Evolutionary conservation across 2,888 invertebrate genomes (phyloP).

Genomic region (Sinopyrophorus schimmeli): DNA sequence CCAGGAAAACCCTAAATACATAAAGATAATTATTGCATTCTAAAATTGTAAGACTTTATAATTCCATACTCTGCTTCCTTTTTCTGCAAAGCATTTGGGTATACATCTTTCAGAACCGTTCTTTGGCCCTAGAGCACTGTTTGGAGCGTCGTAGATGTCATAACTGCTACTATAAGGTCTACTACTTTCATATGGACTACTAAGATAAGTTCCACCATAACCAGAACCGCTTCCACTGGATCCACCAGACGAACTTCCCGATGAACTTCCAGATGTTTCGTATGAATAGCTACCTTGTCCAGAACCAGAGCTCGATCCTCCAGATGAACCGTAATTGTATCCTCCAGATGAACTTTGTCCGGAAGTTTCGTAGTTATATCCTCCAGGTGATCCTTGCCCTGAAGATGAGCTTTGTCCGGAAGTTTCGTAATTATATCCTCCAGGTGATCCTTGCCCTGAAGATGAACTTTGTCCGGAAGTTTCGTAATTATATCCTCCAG

Average conservation of each 20-base stretch:
- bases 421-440: background rate
- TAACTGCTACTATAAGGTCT: constrained; percentile 56
- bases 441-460: background rate
- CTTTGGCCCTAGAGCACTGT: constrained; percentile 53
- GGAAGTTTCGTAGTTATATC: constrained; percentile 5
- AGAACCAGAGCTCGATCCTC: constrained; percentile 1
- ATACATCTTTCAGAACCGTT: constrained; percentile 70
- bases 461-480: constrained; percentile 1
- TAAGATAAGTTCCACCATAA: constrained; percentile 40
- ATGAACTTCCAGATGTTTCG: background rate
- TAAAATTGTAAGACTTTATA: background rate
- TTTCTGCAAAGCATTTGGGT: constrained; percentile 88
- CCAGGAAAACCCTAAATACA: constrained; percentile 77
- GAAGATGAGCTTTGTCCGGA: background rate
- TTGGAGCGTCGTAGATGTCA: constrained; percentile 56
- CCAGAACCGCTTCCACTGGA: constrained; percentile 49
- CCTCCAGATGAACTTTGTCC: constrained; percentile 3
- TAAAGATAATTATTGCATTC: constrained; percentile 17
- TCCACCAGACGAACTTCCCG: constrained; percentile 33
- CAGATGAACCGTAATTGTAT: constrained; percentile 2
- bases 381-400: background rate
- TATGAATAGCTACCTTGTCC: too few relatives aligned
- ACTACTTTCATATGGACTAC: constrained; percentile 46
- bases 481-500: constrained; percentile 3
- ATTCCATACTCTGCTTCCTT: constrained; percentile 70